Conservation (phyloP, 2,797 vertebrate species). For the Vultur gryphus region DNA sequence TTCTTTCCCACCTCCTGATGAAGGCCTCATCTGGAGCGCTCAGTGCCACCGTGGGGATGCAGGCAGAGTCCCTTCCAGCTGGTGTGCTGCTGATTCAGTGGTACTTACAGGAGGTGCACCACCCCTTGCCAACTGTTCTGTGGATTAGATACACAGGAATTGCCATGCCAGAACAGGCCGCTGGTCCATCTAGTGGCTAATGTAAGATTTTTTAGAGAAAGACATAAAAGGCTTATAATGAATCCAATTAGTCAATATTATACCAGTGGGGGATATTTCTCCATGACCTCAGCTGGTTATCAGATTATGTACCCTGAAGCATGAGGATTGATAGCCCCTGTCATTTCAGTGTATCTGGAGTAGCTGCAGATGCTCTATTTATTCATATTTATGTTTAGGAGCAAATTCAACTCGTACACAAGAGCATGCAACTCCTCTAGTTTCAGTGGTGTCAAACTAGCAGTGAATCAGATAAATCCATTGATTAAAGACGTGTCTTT, state of each 20-base stretch:
- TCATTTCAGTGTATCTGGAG: slow-evolving; percentile 57
- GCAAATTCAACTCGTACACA: neutral
- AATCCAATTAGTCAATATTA: slow-evolving; percentile 54
- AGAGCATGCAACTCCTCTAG: neutral
- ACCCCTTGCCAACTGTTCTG: neutral
- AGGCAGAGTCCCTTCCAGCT: neutral
- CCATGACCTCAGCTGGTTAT: slow-evolving; percentile 73
- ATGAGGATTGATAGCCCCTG: slow-evolving; percentile 61
- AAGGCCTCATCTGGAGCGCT: neutral
- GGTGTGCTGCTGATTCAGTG: neutral
- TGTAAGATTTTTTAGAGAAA: slow-evolving; percentile 56
- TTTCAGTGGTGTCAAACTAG: neutral
- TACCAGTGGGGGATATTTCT: slow-evolving; percentile 60
- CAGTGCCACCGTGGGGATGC: neutral
- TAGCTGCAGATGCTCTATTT: slow-evolving; percentile 65
- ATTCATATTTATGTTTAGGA: slow-evolving; percentile 12
- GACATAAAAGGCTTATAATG: slow-evolving; percentile 64
- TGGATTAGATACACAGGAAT: neutral
- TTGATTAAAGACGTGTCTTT: neutral
- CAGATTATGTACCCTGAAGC: slow-evolving; percentile 67
- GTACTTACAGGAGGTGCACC: neutral
- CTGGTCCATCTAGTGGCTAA: slow-evolving; percentile 55
- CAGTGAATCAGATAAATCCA: neutral
- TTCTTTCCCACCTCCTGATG: neutral
- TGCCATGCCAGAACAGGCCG: neutral